Base-by-base conservation (phyloP, 2,888 invertebrate species). In the Cataglyphis altisquamis region DNA sequence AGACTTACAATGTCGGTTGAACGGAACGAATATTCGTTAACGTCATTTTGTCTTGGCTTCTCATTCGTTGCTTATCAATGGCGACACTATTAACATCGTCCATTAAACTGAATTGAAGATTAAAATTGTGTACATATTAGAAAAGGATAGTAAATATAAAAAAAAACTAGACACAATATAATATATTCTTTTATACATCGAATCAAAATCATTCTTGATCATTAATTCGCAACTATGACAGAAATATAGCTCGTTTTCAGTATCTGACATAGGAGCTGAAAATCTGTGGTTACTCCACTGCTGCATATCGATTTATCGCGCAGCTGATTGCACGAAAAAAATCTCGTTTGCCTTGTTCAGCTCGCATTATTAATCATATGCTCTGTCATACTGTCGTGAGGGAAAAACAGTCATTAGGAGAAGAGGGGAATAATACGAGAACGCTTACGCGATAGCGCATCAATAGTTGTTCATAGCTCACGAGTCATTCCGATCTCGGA, bases 401-500 rank as follows among this genome's bases (percentile, higher is more conserved):
- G 39, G 55, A 83, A 88, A 87, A 80, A 77, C 21, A 64, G 9
- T 55, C 41, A 87, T 78, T 77, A 81, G 70, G 66, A 32, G 12
- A 25, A 45, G 66, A 72, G 55, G 41, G 64, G 84, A 85, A 84
- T 73, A 84, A 89, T 74, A 82, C 63, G 68, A 66, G 60, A 75
- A 82, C 84, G 52, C 81, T 88, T 87, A 72, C 41, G 64, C 68
- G 83, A 87, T 85, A 87, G 85, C 80, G 82, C 85, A 89, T 88
- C 89, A 82, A 88, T 89, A 87, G 89, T 68, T 85, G 83, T 39
- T 84, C 74, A 55, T 41, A 64, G 88, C 64, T 88, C 87, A 87
- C 89, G 84, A 88, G 88, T 83, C 77, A 89, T 83, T 82, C 68
- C 83, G 80, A 87, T 85, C 89, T 80, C 29, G 87, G 80, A 80